A percentile compares a stretch with the other conserved stretches of the same genome.
These are phyloP conservation scores for Araneus ventricosus DNA, from an alignment of 1,140 invertebrate genomes.

Conservation along the genomic window DNA sequence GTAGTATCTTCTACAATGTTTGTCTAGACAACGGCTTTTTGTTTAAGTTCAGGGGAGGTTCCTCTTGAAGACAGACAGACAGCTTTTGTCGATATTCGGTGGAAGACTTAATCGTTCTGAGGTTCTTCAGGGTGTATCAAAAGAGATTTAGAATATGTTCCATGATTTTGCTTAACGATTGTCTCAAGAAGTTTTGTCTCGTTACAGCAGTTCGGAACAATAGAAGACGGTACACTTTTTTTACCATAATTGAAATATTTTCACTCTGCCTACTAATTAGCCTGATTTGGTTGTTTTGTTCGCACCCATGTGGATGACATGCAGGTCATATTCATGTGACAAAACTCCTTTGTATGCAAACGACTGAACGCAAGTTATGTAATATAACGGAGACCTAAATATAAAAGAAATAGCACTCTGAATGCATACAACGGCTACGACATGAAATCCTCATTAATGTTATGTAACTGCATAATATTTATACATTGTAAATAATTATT, in stretches of 20 bases:
- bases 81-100: not conserved
- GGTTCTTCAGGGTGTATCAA: constrained; percentile 24
- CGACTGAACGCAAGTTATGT: not conserved
- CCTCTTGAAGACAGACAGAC: not conserved
- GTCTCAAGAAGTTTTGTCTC: not conserved
- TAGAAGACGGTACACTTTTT: not conserved
- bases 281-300: constrained; percentile 23
- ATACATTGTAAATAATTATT: too few relatives aligned
- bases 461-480: too few relatives aligned
- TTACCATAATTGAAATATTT: not conserved
- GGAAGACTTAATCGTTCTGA: constrained; percentile 13
- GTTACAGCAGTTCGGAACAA: not conserved
- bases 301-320: constrained; percentile 39
- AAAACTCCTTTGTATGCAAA: not conserved
- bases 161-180: constrained; percentile 17
- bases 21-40: not conserved
- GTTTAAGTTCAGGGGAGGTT: not conserved
- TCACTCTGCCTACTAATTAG: constrained; percentile 56
- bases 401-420: not conserved
- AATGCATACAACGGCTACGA: not conserved
- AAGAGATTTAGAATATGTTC: constrained; percentile 1
- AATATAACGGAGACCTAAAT: not conserved
- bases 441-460: too few relatives aligned
- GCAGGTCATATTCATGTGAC: constrained; percentile 35
- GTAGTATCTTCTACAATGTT: not conserved